A percentile compares a stretch with the other conserved stretches of the same genome.
These are phyloP conservation scores for Drosophila littoralis DNA, from an alignment of 1,140 invertebrate genomes.

Conservation along the genomic window DNA sequence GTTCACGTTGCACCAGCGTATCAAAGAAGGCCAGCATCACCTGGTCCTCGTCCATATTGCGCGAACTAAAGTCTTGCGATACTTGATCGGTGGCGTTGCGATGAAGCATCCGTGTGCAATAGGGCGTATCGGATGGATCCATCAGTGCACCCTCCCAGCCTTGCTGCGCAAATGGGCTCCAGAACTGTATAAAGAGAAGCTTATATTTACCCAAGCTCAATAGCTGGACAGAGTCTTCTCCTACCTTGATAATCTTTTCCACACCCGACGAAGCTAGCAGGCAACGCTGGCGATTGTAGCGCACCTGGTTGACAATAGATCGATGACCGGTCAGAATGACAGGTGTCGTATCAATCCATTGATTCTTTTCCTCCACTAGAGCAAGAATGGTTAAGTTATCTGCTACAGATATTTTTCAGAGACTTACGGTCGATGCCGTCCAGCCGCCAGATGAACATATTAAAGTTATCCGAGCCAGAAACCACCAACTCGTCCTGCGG, in stretches of 20 bases:
- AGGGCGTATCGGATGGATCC: slow-evolving; percentile 86
- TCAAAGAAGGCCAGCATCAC: slow-evolving; percentile 99
- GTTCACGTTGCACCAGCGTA: slow-evolving; percentile 94
- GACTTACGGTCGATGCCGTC: slow-evolving; percentile 86
- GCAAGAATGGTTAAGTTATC: not conserved
- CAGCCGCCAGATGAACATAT: slow-evolving; percentile 97
- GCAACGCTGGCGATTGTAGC: slow-evolving; percentile 93
- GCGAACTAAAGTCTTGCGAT: slow-evolving; percentile 91
- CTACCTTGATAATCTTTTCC: slow-evolving; percentile 96
- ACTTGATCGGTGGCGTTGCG: slow-evolving; percentile 93
- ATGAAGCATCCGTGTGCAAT: slow-evolving; percentile 91
- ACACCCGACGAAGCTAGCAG: slow-evolving; percentile 97
- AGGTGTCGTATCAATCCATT: slow-evolving; percentile 89
- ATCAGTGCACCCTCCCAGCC: slow-evolving; percentile 86
- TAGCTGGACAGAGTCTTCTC: not conserved
- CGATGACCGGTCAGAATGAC: slow-evolving; percentile 94
- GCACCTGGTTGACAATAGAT: slow-evolving; percentile 98
- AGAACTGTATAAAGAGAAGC: slow-evolving; percentile 86
- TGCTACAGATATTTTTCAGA: too few species aligned
- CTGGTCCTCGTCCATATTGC: slow-evolving; percentile 94
- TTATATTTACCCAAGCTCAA: not conserved
- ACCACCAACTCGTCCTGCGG: slow-evolving; percentile 94
- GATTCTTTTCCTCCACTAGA: slow-evolving; percentile 80
- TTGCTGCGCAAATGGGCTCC: slow-evolving; percentile 90
- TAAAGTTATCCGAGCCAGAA: slow-evolving; percentile 97